A percentile compares a stretch with the other conserved stretches of the same genome.
Conservation (phyloP, 2,113 vertebrate genomes). For the Heterotilapia buettikoferi region DNA sequence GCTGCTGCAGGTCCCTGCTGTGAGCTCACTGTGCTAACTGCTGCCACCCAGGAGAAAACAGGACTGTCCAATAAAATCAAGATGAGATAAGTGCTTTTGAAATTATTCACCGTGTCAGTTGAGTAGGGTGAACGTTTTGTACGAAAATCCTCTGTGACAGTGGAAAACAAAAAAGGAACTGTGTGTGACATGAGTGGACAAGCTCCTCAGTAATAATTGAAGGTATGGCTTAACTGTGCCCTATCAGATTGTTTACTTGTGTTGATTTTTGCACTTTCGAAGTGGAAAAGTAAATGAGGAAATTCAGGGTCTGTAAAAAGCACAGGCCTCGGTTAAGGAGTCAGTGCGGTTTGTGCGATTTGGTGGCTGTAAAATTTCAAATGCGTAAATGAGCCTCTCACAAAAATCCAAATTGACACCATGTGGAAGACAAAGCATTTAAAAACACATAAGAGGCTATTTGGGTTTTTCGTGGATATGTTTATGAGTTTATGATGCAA, state of each 20-base stretch:
- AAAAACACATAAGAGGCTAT: slow-evolving; percentile 60
- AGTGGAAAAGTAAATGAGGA: slow-evolving; percentile 39
- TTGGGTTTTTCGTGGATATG: slow-evolving; percentile 49
- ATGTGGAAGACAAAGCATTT: slow-evolving; percentile 71
- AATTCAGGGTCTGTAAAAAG: slow-evolving; percentile 48
- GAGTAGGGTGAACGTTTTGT: background rate
- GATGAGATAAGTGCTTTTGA: accelerated
- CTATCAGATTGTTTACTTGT: background rate
- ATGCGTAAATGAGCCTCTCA: slow-evolving; percentile 67
- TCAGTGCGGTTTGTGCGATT: slow-evolving; percentile 58
- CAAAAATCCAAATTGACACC: slow-evolving; percentile 71
- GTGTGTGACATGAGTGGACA: background rate
- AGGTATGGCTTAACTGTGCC: background rate
- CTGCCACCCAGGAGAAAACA: background rate
- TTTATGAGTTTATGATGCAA: slow-evolving; percentile 49
- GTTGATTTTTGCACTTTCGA: background rate
- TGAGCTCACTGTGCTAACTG: background rate
- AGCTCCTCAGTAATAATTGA: background rate
- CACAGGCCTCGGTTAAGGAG: slow-evolving; percentile 29
- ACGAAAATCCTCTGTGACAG: accelerated
- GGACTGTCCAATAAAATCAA: background rate
- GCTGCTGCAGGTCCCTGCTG: background rate
- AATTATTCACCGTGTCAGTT: background rate
- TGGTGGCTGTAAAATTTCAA: slow-evolving; percentile 61
- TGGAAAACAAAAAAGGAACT: background rate